Evolutionary conservation across 1,140 invertebrate species (phyloP).

Genomic region (Drosophila obscura): DNA sequence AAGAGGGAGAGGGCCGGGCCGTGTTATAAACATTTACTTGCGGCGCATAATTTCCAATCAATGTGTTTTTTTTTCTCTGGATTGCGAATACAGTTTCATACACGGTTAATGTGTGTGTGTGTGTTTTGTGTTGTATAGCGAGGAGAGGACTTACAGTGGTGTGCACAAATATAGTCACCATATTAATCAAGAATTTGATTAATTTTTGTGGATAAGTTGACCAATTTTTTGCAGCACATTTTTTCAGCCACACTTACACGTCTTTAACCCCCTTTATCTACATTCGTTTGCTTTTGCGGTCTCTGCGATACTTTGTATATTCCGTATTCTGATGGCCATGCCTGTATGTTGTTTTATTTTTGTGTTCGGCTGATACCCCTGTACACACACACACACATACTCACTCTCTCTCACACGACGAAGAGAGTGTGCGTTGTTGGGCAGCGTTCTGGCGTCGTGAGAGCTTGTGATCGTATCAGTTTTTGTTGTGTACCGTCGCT

Average conservation of each 20-base stretch:
- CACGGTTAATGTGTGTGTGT: not conserved
- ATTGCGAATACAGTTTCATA: conserved; percentile 3
- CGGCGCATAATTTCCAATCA: conserved; percentile 36
- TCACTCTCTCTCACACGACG: not conserved
- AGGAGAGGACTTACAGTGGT: no score
- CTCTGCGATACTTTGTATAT: no score
- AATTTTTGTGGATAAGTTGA: no score
- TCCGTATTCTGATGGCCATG: conserved; percentile 3
- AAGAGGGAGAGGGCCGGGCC: conserved; percentile 1
- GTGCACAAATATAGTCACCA: no score
- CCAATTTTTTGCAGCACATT: no score
- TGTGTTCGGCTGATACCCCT: conserved; percentile 45
- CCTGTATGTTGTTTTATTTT: conserved; percentile 54
- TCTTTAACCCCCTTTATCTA: no score
- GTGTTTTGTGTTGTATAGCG: conserved; percentile 5
- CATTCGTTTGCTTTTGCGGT: no score
- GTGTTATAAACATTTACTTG: conserved; percentile 47
- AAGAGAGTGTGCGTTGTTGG: not conserved
- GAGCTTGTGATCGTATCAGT: conserved; percentile 45
- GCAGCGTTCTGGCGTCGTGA: conserved; percentile 41
- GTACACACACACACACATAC: conserved; percentile 2
- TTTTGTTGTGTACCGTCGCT: conserved; percentile 22
- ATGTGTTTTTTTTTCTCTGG: conserved; percentile 32
- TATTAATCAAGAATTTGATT: no score
- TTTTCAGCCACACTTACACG: no score